A percentile compares a stretch with the other conserved stretches of the same genome.
phyloP scores from a whole-genome alignment of 2,113 vertebrate species.

The Balaeniceps rex region DNA sequence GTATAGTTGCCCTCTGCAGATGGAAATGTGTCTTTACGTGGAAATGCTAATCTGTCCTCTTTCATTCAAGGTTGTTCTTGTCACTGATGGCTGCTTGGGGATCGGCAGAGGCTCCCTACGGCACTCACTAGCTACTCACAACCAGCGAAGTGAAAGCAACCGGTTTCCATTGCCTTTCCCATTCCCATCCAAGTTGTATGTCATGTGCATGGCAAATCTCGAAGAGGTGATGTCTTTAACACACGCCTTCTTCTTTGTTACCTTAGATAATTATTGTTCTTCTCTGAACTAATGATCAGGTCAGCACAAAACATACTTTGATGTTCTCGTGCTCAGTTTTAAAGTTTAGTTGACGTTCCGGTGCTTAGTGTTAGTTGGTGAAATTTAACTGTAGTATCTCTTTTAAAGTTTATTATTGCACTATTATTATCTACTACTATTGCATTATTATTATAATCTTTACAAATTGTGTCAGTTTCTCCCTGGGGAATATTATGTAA shows the following conservation, averaged over 20 bases:
- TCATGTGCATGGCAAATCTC: conserved; percentile 95
- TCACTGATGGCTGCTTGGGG: conserved; percentile 94
- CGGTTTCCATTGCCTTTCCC: conserved; percentile 94
- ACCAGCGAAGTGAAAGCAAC: conserved; percentile 86
- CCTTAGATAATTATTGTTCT: background rate
- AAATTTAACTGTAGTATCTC: background rate
- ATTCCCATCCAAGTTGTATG: conserved; percentile 91
- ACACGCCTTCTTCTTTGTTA: background rate
- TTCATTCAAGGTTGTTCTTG: conserved; percentile 85
- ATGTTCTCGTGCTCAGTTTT: background rate
- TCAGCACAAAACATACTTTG: background rate
- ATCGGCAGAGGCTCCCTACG: conserved; percentile 93
- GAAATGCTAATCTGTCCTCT: background rate
- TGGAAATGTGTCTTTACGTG: background rate
- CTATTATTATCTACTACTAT: background rate
- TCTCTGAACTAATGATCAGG: background rate
- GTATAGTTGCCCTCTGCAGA: background rate
- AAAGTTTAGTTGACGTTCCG: background rate
- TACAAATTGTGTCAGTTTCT: background rate
- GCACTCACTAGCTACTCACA: conserved; percentile 87
- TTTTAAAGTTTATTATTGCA: background rate
- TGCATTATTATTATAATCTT: background rate
- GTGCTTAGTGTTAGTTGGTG: background rate
- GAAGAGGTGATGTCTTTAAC: conserved; percentile 84
- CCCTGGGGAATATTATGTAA: too few relatives aligned